Conservation (phyloP, 2,888 invertebrate species). For the Drosophila anomalata region DNA sequence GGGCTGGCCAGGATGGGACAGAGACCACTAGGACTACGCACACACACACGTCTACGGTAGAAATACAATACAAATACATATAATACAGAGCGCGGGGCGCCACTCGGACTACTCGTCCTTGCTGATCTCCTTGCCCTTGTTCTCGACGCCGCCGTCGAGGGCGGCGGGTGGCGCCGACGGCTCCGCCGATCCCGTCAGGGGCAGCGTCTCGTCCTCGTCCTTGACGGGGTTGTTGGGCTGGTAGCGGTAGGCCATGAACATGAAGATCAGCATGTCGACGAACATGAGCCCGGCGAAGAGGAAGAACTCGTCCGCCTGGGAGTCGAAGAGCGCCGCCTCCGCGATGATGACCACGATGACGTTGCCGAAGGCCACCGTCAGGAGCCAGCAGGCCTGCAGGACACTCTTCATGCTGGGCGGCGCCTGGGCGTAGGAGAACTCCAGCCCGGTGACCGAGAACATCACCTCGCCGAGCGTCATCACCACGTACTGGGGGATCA, state of each 20-base stretch:
- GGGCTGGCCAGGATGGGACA: constrained; percentile 22
- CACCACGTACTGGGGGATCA: constrained; percentile 88
- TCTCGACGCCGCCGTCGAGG: constrained; percentile 64
- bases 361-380: constrained; percentile 97
- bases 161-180: constrained; percentile 11
- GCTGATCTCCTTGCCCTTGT: constrained; percentile 62
- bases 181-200: constrained; percentile 54
- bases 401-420: constrained; percentile 96
- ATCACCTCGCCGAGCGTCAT: constrained; percentile 88
- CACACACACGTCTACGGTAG: constrained; percentile 27
- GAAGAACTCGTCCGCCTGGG: constrained; percentile 94
- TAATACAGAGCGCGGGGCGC: constrained; percentile 32
- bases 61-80: constrained; percentile 24
- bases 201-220: constrained; percentile 48
- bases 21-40: constrained; percentile 17
- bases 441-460: constrained; percentile 89
- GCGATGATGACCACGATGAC: constrained; percentile 95
- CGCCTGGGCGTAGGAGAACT: constrained; percentile 89
- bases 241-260: constrained; percentile 91
- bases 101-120: constrained; percentile 58
- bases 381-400: constrained; percentile 95
- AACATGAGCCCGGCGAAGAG: constrained; percentile 95
- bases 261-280: constrained; percentile 92
- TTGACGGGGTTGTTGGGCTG: constrained; percentile 83
- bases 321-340: constrained; percentile 89